These are phyloP conservation scores for Eristalis arbustorum DNA, from an alignment of 2,888 invertebrate genomes.

Conservation along the genomic window DNA sequence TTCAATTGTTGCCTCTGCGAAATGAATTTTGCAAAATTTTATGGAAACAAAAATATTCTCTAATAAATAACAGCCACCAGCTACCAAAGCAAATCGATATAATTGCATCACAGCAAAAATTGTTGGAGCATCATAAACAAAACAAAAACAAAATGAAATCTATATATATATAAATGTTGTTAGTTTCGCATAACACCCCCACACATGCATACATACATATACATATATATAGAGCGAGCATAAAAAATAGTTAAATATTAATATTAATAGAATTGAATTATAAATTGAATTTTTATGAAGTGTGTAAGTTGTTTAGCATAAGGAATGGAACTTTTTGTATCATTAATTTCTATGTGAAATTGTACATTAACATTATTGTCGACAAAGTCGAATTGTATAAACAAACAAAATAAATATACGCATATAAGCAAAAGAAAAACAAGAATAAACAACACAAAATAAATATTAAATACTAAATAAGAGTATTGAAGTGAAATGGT, in stretches of 20 bases:
- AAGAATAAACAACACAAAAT: background rate
- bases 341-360: constrained; percentile 59
- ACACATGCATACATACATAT: constrained; percentile 11
- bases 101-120: background rate
- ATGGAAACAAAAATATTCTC: background rate
- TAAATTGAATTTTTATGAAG: constrained; percentile 40
- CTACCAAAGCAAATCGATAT: background rate
- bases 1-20: background rate
- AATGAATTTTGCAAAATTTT: background rate
- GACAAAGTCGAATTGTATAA: constrained; percentile 66
- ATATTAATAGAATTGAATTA: background rate
- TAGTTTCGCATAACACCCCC: constrained; percentile 16
- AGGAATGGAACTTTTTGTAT: constrained; percentile 57
- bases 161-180: constrained; percentile 30
- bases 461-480: constrained; percentile 5
- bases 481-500: constrained; percentile 13
- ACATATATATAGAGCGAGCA: constrained; percentile 2
- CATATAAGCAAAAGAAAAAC: background rate
- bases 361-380: constrained; percentile 52
- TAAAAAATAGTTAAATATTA: constrained; percentile 27
- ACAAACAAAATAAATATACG: background rate
- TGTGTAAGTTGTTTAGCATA: constrained; percentile 49
- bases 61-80: background rate
- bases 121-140: background rate
- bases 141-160: background rate